Percentiles rank a stretch among this genome's conserved stretches.
These are phyloP conservation scores for Ascaphus truei DNA, from an alignment of 2,113 vertebrate species.

Conservation along the genomic window DNA sequence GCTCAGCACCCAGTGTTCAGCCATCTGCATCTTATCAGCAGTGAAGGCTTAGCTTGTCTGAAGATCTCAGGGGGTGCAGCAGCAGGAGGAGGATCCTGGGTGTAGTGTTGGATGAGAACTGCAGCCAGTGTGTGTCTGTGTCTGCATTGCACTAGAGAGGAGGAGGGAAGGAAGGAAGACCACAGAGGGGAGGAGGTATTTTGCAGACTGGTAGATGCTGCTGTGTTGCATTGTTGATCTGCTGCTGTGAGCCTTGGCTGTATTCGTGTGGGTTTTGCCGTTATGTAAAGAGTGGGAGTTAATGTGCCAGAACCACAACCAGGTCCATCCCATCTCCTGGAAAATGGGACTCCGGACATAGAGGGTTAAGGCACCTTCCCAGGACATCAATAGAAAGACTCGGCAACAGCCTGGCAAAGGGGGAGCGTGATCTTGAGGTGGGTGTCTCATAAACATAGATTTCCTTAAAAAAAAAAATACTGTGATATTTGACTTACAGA, in stretches of 20 bases:
- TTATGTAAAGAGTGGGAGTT: not conserved
- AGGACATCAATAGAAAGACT: not conserved
- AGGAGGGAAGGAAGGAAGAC: not conserved
- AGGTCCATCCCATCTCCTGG: not conserved
- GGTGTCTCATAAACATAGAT: no score
- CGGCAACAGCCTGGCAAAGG: not conserved
- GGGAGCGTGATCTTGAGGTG: not conserved
- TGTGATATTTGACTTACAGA: no score
- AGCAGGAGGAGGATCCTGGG: not conserved
- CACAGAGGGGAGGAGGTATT: not conserved
- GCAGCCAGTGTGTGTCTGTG: not conserved
- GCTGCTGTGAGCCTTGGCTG: not conserved
- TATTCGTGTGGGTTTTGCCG: not conserved
- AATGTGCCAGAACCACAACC: not conserved
- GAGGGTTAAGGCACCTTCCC: not conserved
- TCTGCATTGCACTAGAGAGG: slow-evolving; percentile 18
- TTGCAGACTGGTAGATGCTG: slow-evolving; percentile 4
- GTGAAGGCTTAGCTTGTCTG: no score
- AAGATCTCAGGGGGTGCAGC: not conserved
- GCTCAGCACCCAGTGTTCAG: no score
- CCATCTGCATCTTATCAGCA: no score
- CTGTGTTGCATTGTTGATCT: not conserved
- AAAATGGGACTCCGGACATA: not conserved
- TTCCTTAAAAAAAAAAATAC: no score
- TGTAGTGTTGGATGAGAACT: not conserved